These are phyloP conservation scores for Embiotoca jacksoni DNA, from an alignment of 2,113 vertebrate genomes.

Conservation along the genomic window DNA sequence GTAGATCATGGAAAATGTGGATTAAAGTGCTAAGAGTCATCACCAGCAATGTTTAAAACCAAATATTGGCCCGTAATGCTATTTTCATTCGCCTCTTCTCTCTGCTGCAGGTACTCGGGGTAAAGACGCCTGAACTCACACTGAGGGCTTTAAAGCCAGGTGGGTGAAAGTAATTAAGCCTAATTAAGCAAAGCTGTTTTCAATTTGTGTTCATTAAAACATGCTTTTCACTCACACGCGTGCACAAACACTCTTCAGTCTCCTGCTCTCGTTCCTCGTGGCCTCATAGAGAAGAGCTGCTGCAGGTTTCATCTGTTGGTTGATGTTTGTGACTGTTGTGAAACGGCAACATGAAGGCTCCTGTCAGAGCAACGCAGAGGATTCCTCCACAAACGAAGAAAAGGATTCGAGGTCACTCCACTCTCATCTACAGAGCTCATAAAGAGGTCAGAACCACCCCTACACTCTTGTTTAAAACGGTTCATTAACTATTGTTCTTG, in stretches of 20 bases:
- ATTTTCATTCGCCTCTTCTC: conserved; percentile 9
- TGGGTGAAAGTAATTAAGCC: conserved; percentile 63
- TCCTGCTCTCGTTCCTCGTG: not conserved
- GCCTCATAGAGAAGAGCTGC: not conserved
- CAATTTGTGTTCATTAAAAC: conserved; percentile 63
- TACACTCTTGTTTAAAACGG: not conserved
- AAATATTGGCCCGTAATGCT: not conserved
- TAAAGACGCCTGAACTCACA: not conserved
- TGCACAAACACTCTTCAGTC: not conserved
- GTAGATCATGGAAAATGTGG: too few relatives aligned
- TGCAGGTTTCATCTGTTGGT: too few relatives aligned
- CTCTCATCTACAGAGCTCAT: conserved; percentile 63
- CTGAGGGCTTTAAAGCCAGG: conserved; percentile 35
- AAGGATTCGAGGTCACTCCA: conserved; percentile 19
- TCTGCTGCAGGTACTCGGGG: not conserved
- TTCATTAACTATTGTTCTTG: too few relatives aligned
- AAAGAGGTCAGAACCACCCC: conserved; percentile 69
- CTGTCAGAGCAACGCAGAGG: not conserved
- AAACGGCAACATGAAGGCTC: conserved; percentile 65
- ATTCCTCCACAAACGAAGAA: conserved; percentile 19
- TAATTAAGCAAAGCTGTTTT: conserved; percentile 68
- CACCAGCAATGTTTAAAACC: not conserved
- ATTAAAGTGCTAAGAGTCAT: too few relatives aligned
- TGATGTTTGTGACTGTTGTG: not conserved
- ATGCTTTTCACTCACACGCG: not conserved